A percentile compares a stretch with the other conserved stretches of the same genome.
These are phyloP conservation scores for Drepana falcataria DNA, from an alignment of 2,888 invertebrate genomes.

Conservation along the genomic window DNA sequence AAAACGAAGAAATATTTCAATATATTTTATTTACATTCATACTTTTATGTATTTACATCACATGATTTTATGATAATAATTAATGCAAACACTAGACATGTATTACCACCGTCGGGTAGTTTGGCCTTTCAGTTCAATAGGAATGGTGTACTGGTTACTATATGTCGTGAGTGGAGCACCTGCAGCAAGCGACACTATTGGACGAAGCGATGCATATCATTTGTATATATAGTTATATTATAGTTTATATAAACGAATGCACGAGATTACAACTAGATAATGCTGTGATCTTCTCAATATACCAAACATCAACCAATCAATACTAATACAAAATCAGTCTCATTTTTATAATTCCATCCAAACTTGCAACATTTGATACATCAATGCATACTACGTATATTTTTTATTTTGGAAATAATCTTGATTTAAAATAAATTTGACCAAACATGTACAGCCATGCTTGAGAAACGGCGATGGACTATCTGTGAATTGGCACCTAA, in stretches of 20 bases:
- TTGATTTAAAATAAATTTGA: neutral
- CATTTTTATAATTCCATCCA: constrained; percentile 45
- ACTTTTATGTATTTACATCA: constrained; percentile 51
- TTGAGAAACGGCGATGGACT: too few relatives aligned
- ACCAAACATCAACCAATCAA: constrained; percentile 28
- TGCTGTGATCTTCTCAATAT: neutral
- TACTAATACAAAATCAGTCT: constrained; percentile 66
- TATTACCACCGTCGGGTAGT: neutral
- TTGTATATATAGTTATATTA: constrained; percentile 31
- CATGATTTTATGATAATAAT: constrained; percentile 45
- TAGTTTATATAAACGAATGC: constrained; percentile 31
- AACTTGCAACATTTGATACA: constrained; percentile 23
- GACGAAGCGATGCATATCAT: constrained; percentile 33
- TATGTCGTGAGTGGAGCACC: constrained; percentile 36
- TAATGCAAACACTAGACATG: constrained; percentile 1
- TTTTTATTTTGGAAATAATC: constrained; percentile 11
- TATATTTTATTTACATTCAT: constrained; percentile 59
- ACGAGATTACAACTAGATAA: neutral
- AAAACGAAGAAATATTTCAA: constrained; percentile 26
- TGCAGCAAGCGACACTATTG: constrained; percentile 55
- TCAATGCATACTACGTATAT: too few relatives aligned
- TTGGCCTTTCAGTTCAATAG: neutral
- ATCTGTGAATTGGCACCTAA: too few relatives aligned
- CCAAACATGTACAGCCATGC: too few relatives aligned
- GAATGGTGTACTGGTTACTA: constrained; percentile 9